Percentiles rank a stretch among this genome's conserved stretches.
Evolutionary conservation across 2,113 vertebrate genomes (phyloP).

Genomic region (Chunga burmeisteri): DNA sequence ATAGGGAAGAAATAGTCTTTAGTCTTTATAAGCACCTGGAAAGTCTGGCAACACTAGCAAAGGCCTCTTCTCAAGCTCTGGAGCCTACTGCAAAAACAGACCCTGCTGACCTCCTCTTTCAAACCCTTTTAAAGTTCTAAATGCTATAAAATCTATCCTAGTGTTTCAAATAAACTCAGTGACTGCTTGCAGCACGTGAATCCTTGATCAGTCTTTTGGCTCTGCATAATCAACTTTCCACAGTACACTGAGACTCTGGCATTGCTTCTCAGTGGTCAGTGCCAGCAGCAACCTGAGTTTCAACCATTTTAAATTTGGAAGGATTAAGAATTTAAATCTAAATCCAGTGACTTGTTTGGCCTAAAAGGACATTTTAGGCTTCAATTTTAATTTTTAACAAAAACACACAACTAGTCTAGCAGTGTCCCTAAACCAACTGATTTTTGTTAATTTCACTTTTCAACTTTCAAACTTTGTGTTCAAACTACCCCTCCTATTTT

Average conservation of each 20-base stretch:
- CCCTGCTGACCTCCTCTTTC: conserved; percentile 24
- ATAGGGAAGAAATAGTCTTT: neutral
- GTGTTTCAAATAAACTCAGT: conserved; percentile 44
- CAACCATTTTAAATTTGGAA: conserved; percentile 3
- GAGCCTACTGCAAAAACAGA: conserved; percentile 36
- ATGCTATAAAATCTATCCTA: conserved; percentile 21
- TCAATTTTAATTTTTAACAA: neutral
- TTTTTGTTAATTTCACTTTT: conserved; percentile 3
- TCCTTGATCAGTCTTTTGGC: conserved; percentile 55
- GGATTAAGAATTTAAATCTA: conserved; percentile 1
- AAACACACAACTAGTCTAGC: neutral
- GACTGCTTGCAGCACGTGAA: conserved; percentile 31
- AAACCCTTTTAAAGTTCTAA: conserved; percentile 31
- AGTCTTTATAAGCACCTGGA: neutral
- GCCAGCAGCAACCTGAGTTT: conserved; percentile 51
- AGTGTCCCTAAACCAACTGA: neutral
- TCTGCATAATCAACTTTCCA: conserved; percentile 44
- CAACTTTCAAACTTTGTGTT: neutral
- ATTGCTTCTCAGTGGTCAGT: neutral
- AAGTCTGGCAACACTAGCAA: conserved; percentile 9
- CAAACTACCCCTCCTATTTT: neutral
- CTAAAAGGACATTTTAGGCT: neutral
- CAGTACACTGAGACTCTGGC: conserved; percentile 39
- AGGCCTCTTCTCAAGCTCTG: conserved; percentile 24
- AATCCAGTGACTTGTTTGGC: neutral